Evolutionary conservation across 2,113 vertebrate genomes (phyloP), one percentile per base, ranked within the genome.

Genomic region (Equus quagga): DNA sequence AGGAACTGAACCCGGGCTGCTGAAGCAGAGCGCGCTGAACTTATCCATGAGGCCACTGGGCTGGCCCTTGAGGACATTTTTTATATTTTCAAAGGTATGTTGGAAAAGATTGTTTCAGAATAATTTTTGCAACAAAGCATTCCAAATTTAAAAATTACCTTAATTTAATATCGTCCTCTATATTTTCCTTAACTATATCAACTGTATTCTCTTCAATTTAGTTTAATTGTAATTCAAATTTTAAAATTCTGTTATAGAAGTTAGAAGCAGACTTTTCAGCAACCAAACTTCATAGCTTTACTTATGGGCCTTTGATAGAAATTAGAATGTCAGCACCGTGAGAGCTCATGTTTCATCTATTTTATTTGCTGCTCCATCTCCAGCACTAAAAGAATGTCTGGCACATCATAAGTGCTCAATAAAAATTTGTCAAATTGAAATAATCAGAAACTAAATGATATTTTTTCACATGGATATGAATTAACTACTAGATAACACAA

Each of bases 61-160:
- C 36, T 41, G 36, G 36, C 36, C 36, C 36, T 82, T 21, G 18
- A 94, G 60, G 21, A 67, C 15, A 21, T n/a, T 44, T 84, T 89
- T 69, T 58, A 69, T n/a, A 79, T n/a, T 67, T 80, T 36, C 33
- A 60, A 72, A 91, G 64, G 1, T 91, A 72, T 84, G 3, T 44
- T 84, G 46, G 33, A 91, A 41, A 41, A 41, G 36, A 41, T 84
- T 79, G 3, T 73, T 96, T 90, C 33, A 87, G 33, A 95, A 54
- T 65, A 93, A 85, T 81, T 93, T 96, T 91, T 84, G 21, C n/a
- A 75, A 73, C 69, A 65, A 93, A 18, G 60, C 18, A 88, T 49
- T 93, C 51, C 31, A 76, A 75, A 93, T 80, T 89, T 81, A 86
- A 82, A 24, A 54, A 56, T 1, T 73, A 19, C 23, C 11, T 86